These are phyloP conservation scores for Hystrix cristata DNA, from an alignment of 2,113 vertebrate species.

Conservation along the genomic window DNA sequence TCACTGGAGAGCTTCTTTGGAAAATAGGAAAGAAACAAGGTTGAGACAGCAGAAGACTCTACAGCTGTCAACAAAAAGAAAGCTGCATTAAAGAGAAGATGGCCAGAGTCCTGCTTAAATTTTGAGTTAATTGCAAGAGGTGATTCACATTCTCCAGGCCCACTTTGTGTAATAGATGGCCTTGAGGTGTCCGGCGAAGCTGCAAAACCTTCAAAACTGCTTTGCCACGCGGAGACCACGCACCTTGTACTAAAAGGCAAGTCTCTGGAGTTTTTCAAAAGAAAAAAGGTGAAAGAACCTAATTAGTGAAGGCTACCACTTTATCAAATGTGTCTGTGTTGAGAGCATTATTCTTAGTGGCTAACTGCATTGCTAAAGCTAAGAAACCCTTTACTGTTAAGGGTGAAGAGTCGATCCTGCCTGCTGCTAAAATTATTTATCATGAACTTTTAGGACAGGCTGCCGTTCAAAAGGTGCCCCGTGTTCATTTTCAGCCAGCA, in stretches of 20 bases:
- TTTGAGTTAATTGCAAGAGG: not conserved
- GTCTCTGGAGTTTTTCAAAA: not conserved
- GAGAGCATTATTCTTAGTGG: not conserved
- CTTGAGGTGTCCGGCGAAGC: not conserved
- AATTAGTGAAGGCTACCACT: not conserved
- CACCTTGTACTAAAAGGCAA: not conserved
- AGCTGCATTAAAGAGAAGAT: not conserved
- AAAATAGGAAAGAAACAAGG: not conserved
- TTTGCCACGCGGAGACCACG: not conserved
- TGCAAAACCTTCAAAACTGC: not conserved
- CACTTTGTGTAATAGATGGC: not conserved
- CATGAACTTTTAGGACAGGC: not conserved
- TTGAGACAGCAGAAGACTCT: not conserved
- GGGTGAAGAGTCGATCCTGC: not conserved
- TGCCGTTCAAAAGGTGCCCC: not conserved
- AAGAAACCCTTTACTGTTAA: not conserved
- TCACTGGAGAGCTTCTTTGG: not conserved
- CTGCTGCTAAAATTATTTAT: not conserved
- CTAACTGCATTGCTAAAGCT: not conserved
- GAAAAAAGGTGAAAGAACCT: not conserved
- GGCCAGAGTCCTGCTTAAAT: not conserved
- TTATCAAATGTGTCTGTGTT: not conserved
- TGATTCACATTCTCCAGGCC: not conserved
- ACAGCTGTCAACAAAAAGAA: not conserved
- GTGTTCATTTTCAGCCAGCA: not conserved